These are phyloP conservation scores for Boulengeromyrus knoepffleri DNA, from an alignment of 2,113 vertebrate species.

Conservation along the genomic window DNA sequence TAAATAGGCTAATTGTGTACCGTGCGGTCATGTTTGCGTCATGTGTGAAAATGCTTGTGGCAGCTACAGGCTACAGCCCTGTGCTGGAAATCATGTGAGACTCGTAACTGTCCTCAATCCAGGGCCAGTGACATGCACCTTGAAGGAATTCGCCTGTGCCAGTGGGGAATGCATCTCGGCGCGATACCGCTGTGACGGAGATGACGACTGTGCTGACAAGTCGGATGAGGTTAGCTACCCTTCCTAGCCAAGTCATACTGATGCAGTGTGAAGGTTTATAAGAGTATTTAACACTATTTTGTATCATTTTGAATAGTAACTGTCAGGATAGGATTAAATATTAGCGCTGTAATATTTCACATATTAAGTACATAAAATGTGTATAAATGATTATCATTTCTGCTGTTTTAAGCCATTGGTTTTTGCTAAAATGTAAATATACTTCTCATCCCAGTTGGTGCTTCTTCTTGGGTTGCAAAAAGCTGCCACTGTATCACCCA, in stretches of 20 bases:
- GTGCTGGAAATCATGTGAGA: conserved; percentile 16
- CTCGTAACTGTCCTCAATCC: conserved; percentile 21
- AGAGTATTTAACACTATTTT: neutral
- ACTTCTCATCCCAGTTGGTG: neutral
- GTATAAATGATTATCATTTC: neutral
- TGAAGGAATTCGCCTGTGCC: conserved; percentile 88
- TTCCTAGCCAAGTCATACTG: neutral
- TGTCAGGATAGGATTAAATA: neutral
- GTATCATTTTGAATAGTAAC: neutral
- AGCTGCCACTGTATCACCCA: neutral
- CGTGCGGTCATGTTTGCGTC: neutral
- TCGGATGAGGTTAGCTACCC: conserved; percentile 80
- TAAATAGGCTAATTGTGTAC: neutral
- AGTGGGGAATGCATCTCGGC: conserved; percentile 92
- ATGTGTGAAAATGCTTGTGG: neutral
- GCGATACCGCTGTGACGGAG: conserved; percentile 91
- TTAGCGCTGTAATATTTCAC: neutral
- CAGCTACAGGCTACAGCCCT: neutral
- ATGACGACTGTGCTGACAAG: conserved; percentile 91
- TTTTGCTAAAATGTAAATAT: neutral
- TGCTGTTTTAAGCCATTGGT: neutral
- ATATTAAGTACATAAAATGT: neutral
- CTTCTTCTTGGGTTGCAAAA: neutral
- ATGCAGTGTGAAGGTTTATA: neutral
- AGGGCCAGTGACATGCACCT: conserved; percentile 89